These are phyloP conservation scores for Cyprinus carpio DNA, from an alignment of 2,113 vertebrate genomes.

Conservation along the genomic window DNA sequence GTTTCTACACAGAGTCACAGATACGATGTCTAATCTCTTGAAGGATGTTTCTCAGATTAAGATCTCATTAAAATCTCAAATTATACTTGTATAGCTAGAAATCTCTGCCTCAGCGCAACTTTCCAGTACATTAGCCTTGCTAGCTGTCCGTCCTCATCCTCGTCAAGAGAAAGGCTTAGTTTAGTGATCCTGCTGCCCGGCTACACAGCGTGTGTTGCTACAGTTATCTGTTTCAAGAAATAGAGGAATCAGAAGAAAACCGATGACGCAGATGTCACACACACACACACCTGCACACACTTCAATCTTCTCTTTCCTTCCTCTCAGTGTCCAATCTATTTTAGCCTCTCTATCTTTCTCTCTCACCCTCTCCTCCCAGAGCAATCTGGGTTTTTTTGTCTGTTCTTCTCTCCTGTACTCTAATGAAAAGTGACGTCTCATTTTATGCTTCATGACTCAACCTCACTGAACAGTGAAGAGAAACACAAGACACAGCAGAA, in stretches of 20 bases:
- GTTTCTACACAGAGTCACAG: slow-evolving; percentile 7
- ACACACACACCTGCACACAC: slow-evolving; percentile 1
- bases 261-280: slow-evolving; percentile 30
- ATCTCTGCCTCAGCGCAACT: slow-evolving; percentile 14
- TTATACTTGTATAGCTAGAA: slow-evolving; percentile 40
- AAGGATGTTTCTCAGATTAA: slow-evolving; percentile 25
- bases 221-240: slow-evolving; percentile 16
- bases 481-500: slow-evolving; percentile 42
- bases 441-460: slow-evolving; percentile 56
- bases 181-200: slow-evolving; percentile 21
- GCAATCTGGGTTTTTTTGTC: slow-evolving; percentile 41
- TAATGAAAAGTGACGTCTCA: slow-evolving; percentile 59
- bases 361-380: slow-evolving; percentile 29
- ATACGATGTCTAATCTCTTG: slow-evolving; percentile 27
- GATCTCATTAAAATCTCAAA: slow-evolving; percentile 49
- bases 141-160: slow-evolving; percentile 48
- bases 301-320: slow-evolving; percentile 30
- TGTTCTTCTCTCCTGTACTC: slow-evolving; percentile 42
- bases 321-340: slow-evolving; percentile 32
- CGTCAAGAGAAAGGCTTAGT: slow-evolving; percentile 35
- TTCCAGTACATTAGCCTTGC: slow-evolving; percentile 24
- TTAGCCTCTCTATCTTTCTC: slow-evolving; percentile 13
- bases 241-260: slow-evolving; percentile 25
- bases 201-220: background rate
- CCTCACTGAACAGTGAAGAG: slow-evolving; percentile 23